Evolutionary conservation across 2,113 vertebrate genomes (phyloP).

Genomic region (Chrysemys picta): DNA sequence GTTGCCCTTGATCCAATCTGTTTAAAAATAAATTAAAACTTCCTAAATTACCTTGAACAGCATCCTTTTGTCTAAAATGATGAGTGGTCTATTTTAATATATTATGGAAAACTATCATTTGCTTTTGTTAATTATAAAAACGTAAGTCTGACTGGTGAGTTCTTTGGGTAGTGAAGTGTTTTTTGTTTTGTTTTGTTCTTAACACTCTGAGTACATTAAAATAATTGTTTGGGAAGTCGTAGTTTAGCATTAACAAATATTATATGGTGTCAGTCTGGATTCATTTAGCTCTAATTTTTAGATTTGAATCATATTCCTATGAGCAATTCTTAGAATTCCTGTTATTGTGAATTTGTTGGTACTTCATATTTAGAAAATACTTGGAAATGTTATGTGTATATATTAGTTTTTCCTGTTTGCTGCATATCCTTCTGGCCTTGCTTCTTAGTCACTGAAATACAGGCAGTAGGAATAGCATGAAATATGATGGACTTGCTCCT

Average conservation of each 20-base stretch:
- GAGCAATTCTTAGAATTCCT: neutral
- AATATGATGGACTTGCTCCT: neutral
- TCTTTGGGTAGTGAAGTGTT: neutral
- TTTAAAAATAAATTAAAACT: neutral
- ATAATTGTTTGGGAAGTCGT: constrained; percentile 36
- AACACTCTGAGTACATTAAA: neutral
- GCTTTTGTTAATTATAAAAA: constrained; percentile 1
- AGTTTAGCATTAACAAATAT: constrained; percentile 26
- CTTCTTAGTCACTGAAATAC: neutral
- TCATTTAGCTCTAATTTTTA: constrained; percentile 28
- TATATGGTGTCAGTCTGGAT: neutral
- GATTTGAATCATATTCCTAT: constrained; percentile 10
- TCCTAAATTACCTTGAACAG: neutral
- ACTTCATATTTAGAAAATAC: constrained; percentile 44
- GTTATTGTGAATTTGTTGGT: constrained; percentile 14
- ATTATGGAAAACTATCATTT: constrained; percentile 9
- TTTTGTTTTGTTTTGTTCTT: neutral
- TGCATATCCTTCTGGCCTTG: neutral
- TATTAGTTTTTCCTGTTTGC: neutral
- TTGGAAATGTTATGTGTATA: neutral
- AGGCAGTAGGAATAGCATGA: neutral
- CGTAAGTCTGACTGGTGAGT: neutral
- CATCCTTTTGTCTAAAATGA: neutral
- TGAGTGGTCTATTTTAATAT: neutral
- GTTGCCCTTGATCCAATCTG: neutral